Percentiles rank a stretch among this genome's conserved stretches.
Evolutionary conservation across 2,113 vertebrate species (phyloP).

Genomic region (Ramphastos sulfuratus): DNA sequence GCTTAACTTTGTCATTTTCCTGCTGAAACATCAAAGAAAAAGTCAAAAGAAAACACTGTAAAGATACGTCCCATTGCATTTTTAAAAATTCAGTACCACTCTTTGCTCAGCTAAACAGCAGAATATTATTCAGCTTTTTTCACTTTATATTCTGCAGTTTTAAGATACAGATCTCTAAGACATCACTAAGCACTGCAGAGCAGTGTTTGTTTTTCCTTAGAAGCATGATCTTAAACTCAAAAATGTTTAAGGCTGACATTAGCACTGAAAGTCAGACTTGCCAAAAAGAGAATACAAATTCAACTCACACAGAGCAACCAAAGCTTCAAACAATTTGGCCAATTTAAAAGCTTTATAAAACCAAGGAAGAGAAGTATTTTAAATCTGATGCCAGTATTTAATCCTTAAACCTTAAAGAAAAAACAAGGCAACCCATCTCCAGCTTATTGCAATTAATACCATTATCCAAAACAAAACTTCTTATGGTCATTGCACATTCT

Average conservation of each 20-base stretch:
- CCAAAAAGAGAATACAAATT: slow-evolving; percentile 3
- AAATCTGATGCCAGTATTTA: background rate
- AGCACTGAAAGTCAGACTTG: background rate
- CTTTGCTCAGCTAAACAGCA: background rate
- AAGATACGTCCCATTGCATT: background rate
- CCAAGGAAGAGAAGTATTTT: background rate
- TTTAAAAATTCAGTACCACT: background rate
- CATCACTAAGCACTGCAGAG: background rate
- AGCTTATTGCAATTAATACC: background rate
- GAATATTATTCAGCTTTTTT: background rate
- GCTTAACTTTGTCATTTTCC: background rate
- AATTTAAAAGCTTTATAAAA: background rate
- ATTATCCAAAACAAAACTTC: background rate
- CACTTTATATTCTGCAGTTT: background rate
- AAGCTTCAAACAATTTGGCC: background rate
- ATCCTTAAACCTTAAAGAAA: background rate
- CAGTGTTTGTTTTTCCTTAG: background rate
- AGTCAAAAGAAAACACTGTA: background rate
- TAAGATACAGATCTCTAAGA: background rate
- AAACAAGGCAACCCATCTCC: background rate
- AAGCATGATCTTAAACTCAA: background rate
- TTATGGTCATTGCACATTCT: background rate
- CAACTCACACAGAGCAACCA: background rate
- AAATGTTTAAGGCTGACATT: background rate
- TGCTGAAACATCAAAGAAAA: background rate